Conservation (phyloP, 2,888 invertebrate species). For the Mechanitis messenoides region DNA sequence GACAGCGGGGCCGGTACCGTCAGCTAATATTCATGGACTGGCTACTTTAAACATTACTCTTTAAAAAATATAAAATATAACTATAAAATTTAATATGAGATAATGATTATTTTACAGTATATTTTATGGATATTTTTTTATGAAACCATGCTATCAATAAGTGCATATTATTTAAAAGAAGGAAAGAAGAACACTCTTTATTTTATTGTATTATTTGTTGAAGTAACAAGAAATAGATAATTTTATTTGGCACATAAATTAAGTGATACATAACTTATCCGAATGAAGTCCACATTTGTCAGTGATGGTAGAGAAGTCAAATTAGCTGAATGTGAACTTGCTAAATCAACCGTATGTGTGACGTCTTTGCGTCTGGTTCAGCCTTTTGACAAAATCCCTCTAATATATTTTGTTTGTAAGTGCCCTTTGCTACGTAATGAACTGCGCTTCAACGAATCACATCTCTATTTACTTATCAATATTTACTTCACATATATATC, state of each 20-base stretch:
- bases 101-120: too few species aligned
- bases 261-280: not conserved
- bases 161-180: too few species aligned
- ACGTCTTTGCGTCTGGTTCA: constrained; percentile 30
- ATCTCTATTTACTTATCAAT: too few species aligned
- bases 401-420: constrained; percentile 22
- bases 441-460: too few species aligned
- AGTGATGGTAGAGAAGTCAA: constrained; percentile 36
- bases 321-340: constrained; percentile 54
- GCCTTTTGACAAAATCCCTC: constrained; percentile 31
- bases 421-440: constrained; percentile 9
- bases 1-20: constrained; percentile 10
- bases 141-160: too few species aligned
- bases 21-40: constrained; percentile 2
- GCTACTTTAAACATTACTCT: too few species aligned
- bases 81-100: too few species aligned
- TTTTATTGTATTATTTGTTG: too few species aligned
- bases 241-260: not conserved
- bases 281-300: not conserved
- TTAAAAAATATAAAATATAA: too few species aligned
- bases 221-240: too few species aligned
- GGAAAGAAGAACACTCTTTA: too few species aligned
- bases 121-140: too few species aligned
- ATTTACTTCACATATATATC: not conserved
- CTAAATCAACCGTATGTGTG: constrained; percentile 49